These are phyloP conservation scores for Hipparchia semele DNA, from an alignment of 2,888 invertebrate genomes.

Conservation along the genomic window DNA sequence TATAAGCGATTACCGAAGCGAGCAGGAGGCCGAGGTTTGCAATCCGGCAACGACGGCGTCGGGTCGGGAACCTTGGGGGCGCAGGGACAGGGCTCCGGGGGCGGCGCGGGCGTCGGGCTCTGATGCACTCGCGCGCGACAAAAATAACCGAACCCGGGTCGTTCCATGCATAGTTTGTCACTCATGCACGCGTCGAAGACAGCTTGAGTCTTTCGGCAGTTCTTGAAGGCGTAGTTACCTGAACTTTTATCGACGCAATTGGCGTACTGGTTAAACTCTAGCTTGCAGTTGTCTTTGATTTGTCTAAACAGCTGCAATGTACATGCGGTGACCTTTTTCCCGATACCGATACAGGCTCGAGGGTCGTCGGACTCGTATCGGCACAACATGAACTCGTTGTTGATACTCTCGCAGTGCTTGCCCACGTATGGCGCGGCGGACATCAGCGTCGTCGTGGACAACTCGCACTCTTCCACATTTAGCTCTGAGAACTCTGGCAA, in stretches of 20 bases:
- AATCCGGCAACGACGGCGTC: slow-evolving; percentile 85
- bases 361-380: slow-evolving; percentile 92
- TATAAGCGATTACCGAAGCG: slow-evolving; percentile 85
- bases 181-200: slow-evolving; percentile 92
- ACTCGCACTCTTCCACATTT: slow-evolving; percentile 89
- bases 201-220: slow-evolving; percentile 93
- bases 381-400: slow-evolving; percentile 98
- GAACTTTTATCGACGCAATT: slow-evolving; percentile 89
- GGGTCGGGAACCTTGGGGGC: slow-evolving; percentile 85
- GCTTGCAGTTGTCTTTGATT: slow-evolving; percentile 90
- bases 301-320: slow-evolving; percentile 91
- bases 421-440: slow-evolving; percentile 95
- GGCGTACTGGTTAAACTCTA: slow-evolving; percentile 93
- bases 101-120: slow-evolving; percentile 81
- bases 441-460: slow-evolving; percentile 91
- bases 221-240: slow-evolving; percentile 82
- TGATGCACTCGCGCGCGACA: slow-evolving; percentile 86
- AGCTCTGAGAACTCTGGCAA: slow-evolving; percentile 93
- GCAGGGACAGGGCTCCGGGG: slow-evolving; percentile 75
- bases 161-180: slow-evolving; percentile 88
- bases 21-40: slow-evolving; percentile 81
- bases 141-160: slow-evolving; percentile 93
- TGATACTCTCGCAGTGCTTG: slow-evolving; percentile 93
- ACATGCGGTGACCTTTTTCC: slow-evolving; percentile 94
- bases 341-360: slow-evolving; percentile 91